These are phyloP conservation scores for Hyaena hyaena DNA, from an alignment of 2,113 vertebrate genomes.

Conservation along the genomic window DNA sequence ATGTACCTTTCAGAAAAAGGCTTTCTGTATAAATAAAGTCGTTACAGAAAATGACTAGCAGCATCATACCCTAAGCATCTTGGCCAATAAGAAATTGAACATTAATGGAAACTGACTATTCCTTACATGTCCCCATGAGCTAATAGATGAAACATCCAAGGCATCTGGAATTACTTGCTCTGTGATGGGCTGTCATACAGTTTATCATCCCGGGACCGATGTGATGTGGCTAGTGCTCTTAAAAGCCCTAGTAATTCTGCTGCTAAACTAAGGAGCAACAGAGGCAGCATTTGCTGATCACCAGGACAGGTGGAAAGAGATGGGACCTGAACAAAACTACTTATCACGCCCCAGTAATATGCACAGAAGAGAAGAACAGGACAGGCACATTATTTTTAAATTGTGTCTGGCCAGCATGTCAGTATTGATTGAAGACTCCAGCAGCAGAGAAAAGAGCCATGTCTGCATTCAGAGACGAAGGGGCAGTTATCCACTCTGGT, in stretches of 20 bases:
- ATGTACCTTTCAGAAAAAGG: slow-evolving; percentile 59
- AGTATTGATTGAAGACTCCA: slow-evolving; percentile 52
- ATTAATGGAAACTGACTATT: slow-evolving; percentile 74
- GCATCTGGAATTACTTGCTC: slow-evolving; percentile 71
- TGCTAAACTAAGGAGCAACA: background rate
- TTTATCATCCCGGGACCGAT: background rate
- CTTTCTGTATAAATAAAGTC: slow-evolving; percentile 68
- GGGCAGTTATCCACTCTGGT: slow-evolving; percentile 53
- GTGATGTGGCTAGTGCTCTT: slow-evolving; percentile 44
- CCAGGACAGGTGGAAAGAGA: slow-evolving; percentile 52
- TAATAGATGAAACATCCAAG: slow-evolving; percentile 63
- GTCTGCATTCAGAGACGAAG: slow-evolving; percentile 48
- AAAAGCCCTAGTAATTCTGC: slow-evolving; percentile 51
- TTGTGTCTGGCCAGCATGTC: slow-evolving; percentile 23
- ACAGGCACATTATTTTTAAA: slow-evolving; percentile 40
- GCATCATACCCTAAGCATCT: slow-evolving; percentile 34
- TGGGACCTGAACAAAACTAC: background rate
- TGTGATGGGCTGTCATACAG: background rate
- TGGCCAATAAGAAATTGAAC: slow-evolving; percentile 37
- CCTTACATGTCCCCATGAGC: slow-evolving; percentile 66
- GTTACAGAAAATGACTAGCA: slow-evolving; percentile 62
- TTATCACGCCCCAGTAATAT: background rate
- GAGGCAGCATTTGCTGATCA: background rate
- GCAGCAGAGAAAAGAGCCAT: slow-evolving; percentile 3
- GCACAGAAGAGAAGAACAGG: background rate